Evolutionary conservation across 23 tunicate genomes (phyloP).

Genomic region (Oikopleura vanhoeffeni): DNA sequence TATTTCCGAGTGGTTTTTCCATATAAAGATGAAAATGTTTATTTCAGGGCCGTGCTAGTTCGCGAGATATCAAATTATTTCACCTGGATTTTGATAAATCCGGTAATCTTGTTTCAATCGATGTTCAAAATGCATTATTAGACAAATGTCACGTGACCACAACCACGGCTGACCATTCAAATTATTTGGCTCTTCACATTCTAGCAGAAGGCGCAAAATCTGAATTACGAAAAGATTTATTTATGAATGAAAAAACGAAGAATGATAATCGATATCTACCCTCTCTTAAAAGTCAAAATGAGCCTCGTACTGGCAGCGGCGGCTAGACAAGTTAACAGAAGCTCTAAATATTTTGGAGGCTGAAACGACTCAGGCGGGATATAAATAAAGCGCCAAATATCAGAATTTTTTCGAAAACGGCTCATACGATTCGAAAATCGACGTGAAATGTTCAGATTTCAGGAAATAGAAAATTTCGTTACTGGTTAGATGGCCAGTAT

Average conservation of each 20-base stretch:
- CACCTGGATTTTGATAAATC: constrained; percentile 41
- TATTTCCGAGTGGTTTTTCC: too few species aligned
- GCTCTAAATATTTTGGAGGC: not conserved
- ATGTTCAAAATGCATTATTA: constrained; percentile 30
- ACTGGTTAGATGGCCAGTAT: too few species aligned
- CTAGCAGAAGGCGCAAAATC: constrained; percentile 7
- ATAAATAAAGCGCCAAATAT: too few species aligned
- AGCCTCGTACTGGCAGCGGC: constrained; percentile 1
- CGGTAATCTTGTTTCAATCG: constrained; percentile 31
- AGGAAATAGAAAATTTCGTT: too few species aligned
- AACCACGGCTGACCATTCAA: not conserved
- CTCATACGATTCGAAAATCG: too few species aligned
- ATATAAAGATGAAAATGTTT: too few species aligned
- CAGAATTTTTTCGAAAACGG: too few species aligned
- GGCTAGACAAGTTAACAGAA: not conserved
- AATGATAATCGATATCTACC: constrained; percentile 4
- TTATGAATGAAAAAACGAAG: constrained; percentile 1
- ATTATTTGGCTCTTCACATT: not conserved
- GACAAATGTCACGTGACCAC: not conserved
- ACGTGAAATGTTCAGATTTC: too few species aligned
- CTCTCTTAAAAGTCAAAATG: not conserved
- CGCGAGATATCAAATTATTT: constrained; percentile 33
- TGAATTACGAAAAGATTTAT: not conserved
- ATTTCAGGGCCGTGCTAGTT: constrained; percentile 14
- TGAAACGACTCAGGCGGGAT: too few species aligned